phyloP scores from a whole-genome alignment of 35 echinoderm and acorn worm genomes.

The Apostichopus californicus region DNA sequence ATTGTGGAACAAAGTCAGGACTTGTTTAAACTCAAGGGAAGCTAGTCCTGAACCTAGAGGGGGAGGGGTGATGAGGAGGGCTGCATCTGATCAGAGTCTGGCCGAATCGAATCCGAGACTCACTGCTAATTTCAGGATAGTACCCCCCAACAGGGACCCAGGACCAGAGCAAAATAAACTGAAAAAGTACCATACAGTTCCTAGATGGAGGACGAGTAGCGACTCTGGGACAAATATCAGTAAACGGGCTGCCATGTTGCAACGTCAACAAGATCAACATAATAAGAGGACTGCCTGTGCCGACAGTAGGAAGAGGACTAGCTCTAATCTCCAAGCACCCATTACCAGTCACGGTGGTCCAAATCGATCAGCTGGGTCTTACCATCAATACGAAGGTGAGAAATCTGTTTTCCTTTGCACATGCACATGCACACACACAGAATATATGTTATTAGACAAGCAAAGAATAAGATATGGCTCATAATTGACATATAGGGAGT shows the following conservation, averaged over 20 bases:
- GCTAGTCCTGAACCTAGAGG: slow-evolving; percentile 25
- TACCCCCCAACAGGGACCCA: slow-evolving; percentile 8
- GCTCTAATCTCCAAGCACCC: slow-evolving; percentile 30
- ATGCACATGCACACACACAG: too few species aligned
- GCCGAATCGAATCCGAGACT: slow-evolving; percentile 37
- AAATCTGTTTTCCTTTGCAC: slow-evolving; percentile 1
- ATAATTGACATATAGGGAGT: too few species aligned
- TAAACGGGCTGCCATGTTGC: slow-evolving; percentile 64
- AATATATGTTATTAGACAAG: too few species aligned
- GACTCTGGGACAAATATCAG: slow-evolving; percentile 69
- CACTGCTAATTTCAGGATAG: slow-evolving; percentile 68
- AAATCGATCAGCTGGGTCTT: slow-evolving; percentile 45
- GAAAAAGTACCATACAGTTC: slow-evolving; percentile 66
- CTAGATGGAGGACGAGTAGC: slow-evolving; percentile 80
- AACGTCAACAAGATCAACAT: slow-evolving; percentile 54
- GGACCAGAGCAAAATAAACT: slow-evolving; percentile 12
- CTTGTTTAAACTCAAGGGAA: slow-evolving; percentile 85
- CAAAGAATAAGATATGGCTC: too few species aligned
- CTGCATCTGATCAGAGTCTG: slow-evolving; percentile 27
- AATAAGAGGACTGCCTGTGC: not conserved
- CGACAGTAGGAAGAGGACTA: slow-evolving; percentile 20
- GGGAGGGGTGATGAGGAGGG: not conserved
- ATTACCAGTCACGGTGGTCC: slow-evolving; percentile 71
- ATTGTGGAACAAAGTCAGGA: slow-evolving; percentile 98
- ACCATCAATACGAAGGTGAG: slow-evolving; percentile 7